Conservation (phyloP, 2,888 invertebrate genomes). For the Sycophila texana region DNA sequence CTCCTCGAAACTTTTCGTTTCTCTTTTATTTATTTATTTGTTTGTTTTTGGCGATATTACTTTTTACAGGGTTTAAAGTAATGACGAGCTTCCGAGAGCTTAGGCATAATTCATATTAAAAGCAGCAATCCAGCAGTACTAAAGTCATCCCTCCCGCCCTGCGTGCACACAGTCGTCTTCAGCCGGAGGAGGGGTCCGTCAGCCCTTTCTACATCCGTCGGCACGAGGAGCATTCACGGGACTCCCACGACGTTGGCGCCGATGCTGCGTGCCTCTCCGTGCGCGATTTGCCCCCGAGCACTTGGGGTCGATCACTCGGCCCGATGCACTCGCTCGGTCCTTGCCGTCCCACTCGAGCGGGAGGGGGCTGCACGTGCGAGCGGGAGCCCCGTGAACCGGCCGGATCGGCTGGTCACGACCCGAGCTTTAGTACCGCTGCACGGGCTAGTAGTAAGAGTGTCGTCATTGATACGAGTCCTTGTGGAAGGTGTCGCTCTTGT, state of each 20-base stretch:
- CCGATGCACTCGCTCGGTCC: too few relatives aligned
- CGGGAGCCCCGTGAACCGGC: constrained; percentile 41
- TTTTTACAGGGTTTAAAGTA: constrained; percentile 49
- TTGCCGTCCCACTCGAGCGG: neutral
- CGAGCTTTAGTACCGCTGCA: constrained; percentile 71
- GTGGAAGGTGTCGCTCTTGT: constrained; percentile 88
- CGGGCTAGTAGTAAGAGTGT: constrained; percentile 81
- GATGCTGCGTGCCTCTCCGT: neutral
- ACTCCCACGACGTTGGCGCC: constrained; percentile 31
- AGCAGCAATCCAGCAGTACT: constrained; percentile 52
- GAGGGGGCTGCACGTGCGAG: constrained; percentile 5
- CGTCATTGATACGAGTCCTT: constrained; percentile 85
- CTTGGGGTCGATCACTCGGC: neutral
- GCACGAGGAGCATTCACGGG: constrained; percentile 42
- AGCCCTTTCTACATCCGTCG: neutral
- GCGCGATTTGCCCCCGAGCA: neutral
- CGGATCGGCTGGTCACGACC: neutral
- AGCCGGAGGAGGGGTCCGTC: neutral
- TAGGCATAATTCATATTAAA: constrained; percentile 43
- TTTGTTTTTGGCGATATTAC: constrained; percentile 47
- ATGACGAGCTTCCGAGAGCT: constrained; percentile 48
- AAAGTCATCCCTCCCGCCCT: constrained; percentile 45
- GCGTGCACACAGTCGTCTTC: neutral
- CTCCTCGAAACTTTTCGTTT: neutral
- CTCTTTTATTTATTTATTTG: neutral